Evolutionary conservation across 2,888 invertebrate genomes (phyloP).

Genomic region (Leptopilina myrica): DNA sequence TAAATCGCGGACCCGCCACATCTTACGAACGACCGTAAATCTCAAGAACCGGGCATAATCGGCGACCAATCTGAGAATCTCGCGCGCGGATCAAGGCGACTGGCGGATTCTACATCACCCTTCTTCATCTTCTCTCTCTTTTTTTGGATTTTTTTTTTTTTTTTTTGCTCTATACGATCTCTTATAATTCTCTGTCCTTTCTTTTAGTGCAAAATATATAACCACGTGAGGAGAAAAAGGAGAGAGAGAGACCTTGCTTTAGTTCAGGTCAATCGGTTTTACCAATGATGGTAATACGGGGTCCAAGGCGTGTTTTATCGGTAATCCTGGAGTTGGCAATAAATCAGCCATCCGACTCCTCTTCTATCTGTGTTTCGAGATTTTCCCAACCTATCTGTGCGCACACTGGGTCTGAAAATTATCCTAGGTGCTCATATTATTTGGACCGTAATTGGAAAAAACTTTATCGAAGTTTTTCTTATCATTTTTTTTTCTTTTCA

Average conservation of each 20-base stretch:
- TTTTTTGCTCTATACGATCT: not conserved
- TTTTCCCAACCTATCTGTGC: conserved; percentile 18
- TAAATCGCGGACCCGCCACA: conserved; percentile 62
- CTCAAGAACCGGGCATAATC: conserved; percentile 66
- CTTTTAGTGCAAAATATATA: not conserved
- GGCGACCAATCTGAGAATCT: conserved; percentile 63
- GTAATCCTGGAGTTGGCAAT: conserved; percentile 66
- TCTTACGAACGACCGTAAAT: conserved; percentile 62
- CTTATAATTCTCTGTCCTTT: conserved; percentile 21
- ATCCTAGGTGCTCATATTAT: not conserved
- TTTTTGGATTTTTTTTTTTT: not conserved
- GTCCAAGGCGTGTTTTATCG: conserved; percentile 60
- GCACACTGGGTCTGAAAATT: not conserved
- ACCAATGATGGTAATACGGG: conserved; percentile 60
- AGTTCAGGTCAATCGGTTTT: conserved; percentile 34
- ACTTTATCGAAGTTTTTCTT: too few species aligned
- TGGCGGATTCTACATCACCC: conserved; percentile 52
- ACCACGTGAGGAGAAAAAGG: too few species aligned
- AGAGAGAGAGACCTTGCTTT: not conserved
- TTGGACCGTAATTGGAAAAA: too few species aligned
- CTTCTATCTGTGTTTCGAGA: not conserved
- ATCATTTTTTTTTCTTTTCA: too few species aligned
- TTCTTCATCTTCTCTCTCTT: conserved; percentile 36
- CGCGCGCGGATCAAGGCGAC: conserved; percentile 59
- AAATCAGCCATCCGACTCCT: conserved; percentile 57